Conservation (phyloP, 1,140 invertebrate species). For the Schlechtendalia chinensis region DNA sequence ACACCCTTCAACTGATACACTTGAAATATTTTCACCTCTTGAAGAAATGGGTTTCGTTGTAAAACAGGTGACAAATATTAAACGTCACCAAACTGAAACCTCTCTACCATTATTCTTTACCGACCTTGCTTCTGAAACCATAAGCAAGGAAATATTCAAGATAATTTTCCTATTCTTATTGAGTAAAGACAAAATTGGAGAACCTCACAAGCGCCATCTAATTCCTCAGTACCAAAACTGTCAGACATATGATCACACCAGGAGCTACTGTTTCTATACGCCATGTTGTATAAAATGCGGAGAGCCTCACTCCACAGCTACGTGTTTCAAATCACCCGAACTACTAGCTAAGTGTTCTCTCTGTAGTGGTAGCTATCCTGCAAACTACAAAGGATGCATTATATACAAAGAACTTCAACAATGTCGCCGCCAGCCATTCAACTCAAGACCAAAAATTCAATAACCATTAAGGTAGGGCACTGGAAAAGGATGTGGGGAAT, state of each 20-base stretch:
- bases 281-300: slow-evolving; percentile 14
- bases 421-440: neutral
- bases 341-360: neutral
- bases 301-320: neutral
- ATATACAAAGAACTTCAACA: slow-evolving; percentile 31
- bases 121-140: no score
- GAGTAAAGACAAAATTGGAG: slow-evolving; percentile 4
- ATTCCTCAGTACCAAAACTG: slow-evolving; percentile 18
- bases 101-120: no score
- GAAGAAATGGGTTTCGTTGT: no score
- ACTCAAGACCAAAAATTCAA: neutral
- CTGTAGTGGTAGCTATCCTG: neutral
- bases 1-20: no score
- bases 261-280: neutral
- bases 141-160: no score
- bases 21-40: no score
- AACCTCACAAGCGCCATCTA: neutral
- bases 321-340: neutral
- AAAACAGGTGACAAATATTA: no score
- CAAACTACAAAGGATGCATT: neutral
- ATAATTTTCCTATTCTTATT: no score
- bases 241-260: neutral
- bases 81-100: no score
- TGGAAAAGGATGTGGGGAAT: no score
- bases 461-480: no score